Evolutionary conservation across 2,888 invertebrate species (phyloP), one percentile per base, ranked within the genome.

Genomic region (Plemyria rubiginata): DNA sequence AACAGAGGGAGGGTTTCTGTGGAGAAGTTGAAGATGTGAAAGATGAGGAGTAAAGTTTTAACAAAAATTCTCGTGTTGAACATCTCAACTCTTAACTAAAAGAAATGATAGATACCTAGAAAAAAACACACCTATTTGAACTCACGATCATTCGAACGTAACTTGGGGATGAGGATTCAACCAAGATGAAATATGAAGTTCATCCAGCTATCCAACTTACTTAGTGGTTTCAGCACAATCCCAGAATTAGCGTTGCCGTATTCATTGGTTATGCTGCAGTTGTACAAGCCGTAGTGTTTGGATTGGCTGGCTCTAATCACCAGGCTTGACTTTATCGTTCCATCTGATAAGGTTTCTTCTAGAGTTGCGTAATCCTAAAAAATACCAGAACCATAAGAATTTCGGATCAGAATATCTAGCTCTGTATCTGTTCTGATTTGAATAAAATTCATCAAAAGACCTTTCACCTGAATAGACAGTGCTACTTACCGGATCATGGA

Each of bases 251-350:
- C 98, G 68, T 95, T 95, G 28, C 99, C 99, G 77, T 97, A 98
- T 59, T 96, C 96, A 84, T 99, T 99, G 61, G 96, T 95, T 45
- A 98, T 97, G 67, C 98, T 97, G 85, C 99, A 99, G 88, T 98
- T 99, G 91, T 98, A 99, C 67, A 95, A 93, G 38, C 98, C 98
- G 80, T 97, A 99, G 86, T 99, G 98, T 69, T 94, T 95, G 12
- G 96, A 95, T 75, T 96, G 95, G 55, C 97, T 97, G 68, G 97
- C 96, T 70, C 96, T 94, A 67, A 99, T 97, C 60, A 98, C 96
- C 61, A 99, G 91, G 52, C 96, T 96, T 54, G 97, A 98, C 78
- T 96, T 96, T 36, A 98, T 95, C 1, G 85, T 78, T 11, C 97
- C 97, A 74, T 96, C 96, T 0, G 95, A 94, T 57, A 95, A 84